Conservation (phyloP, 2,797 vertebrate species). For the Pelodytes ibericus region DNA sequence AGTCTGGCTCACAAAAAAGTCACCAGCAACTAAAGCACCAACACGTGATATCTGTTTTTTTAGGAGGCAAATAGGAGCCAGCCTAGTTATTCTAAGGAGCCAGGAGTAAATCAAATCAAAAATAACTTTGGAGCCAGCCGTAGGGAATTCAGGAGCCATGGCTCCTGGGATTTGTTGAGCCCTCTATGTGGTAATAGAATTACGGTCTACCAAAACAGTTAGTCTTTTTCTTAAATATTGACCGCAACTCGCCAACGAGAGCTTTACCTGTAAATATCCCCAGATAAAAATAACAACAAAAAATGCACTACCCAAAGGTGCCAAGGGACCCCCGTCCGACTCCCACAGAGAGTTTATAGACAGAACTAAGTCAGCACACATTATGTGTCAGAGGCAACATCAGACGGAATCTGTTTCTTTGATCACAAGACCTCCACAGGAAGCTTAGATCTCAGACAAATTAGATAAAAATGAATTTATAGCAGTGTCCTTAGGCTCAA, state of each 20-base stretch:
- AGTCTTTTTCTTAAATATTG: too few relatives aligned
- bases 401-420: conserved; percentile 95
- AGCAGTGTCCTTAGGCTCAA: conserved; percentile 84
- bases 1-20: too few relatives aligned
- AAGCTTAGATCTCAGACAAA: conserved; percentile 97
- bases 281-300: conserved; percentile 74
- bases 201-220: too few relatives aligned
- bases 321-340: conserved; percentile 69
- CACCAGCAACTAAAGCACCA: too few relatives aligned
- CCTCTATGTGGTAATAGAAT: too few relatives aligned
- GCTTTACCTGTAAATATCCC: conserved; percentile 71
- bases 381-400: conserved; percentile 91
- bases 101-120: too few relatives aligned
- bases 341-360: conserved; percentile 87
- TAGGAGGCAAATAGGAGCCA: too few relatives aligned
- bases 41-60: too few relatives aligned
- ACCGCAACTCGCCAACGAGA: conserved; percentile 69
- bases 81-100: too few relatives aligned
- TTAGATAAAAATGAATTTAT: conserved; percentile 99
- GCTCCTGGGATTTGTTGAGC: too few relatives aligned
- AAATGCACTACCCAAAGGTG: conserved; percentile 77
- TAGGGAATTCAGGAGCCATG: too few relatives aligned
- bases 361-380: conserved; percentile 94
- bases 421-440: conserved; percentile 93
- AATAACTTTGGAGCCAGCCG: too few relatives aligned